phyloP scores from a whole-genome alignment of 2,888 invertebrate species.

The Dione vanillae region DNA sequence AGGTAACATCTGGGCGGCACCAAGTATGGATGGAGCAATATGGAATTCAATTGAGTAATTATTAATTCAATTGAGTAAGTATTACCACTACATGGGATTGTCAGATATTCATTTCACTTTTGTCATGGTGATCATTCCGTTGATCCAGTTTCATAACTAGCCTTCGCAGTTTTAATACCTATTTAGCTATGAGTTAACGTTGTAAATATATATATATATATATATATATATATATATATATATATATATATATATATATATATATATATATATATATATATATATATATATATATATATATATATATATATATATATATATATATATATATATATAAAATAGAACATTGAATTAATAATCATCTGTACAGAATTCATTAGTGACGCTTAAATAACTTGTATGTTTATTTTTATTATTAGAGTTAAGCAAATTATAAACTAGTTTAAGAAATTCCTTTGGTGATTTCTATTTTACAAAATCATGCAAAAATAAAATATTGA shows the following conservation, averaged over 20 bases:
- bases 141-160: constrained; percentile 30
- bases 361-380: background rate
- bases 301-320: too few relatives aligned
- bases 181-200: constrained; percentile 11
- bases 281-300: too few relatives aligned
- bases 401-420: background rate
- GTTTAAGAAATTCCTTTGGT: background rate
- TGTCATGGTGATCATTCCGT: constrained; percentile 34
- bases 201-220: too few relatives aligned
- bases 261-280: too few relatives aligned
- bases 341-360: background rate
- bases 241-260: too few relatives aligned
- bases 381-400: background rate
- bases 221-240: too few relatives aligned
- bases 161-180: constrained; percentile 15
- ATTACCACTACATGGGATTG: constrained; percentile 22
- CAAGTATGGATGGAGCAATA: constrained; percentile 26
- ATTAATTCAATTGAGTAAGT: constrained; percentile 25
- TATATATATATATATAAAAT: too few relatives aligned
- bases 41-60: constrained; percentile 22
- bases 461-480: background rate
- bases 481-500: background rate
- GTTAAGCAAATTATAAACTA: background rate
- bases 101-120: constrained; percentile 24
- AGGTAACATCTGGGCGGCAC: constrained; percentile 20